Percentiles rank a stretch among this genome's conserved stretches.
Conservation (phyloP, 2,888 invertebrate genomes). For the Oscheius sp. region DNA sequence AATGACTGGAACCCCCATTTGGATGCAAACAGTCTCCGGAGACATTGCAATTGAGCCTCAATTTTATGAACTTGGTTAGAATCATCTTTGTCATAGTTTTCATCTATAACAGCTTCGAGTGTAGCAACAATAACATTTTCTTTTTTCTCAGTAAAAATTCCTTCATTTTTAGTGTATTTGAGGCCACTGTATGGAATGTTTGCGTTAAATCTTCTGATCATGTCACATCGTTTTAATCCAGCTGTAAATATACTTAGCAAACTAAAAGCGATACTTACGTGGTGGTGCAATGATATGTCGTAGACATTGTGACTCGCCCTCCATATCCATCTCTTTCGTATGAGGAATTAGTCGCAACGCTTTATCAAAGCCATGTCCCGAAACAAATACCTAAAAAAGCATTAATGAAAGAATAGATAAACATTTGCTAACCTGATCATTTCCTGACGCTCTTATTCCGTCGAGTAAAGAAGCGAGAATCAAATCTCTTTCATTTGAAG, state of each 20-base stretch:
- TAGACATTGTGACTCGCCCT: constrained; percentile 88
- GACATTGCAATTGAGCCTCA: constrained; percentile 93
- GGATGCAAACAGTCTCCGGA: constrained; percentile 90
- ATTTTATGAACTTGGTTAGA: constrained; percentile 75
- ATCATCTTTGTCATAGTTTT: constrained; percentile 73
- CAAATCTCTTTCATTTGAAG: constrained; percentile 92
- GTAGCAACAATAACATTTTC: constrained; percentile 93
- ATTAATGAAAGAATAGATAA: neutral
- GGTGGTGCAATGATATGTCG: constrained; percentile 75
- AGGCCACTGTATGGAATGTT: constrained; percentile 97
- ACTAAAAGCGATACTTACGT: too few species aligned
- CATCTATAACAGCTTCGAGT: constrained; percentile 83
- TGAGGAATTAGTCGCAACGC: constrained; percentile 89
- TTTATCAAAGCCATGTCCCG: constrained; percentile 79
- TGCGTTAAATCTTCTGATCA: constrained; percentile 92
- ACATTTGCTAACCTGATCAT: constrained; percentile 78
- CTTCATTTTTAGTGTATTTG: constrained; percentile 84
- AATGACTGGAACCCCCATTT: constrained; percentile 93
- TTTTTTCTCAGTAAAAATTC: constrained; percentile 86
- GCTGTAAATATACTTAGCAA: constrained; percentile 66
- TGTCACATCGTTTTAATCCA: constrained; percentile 80
- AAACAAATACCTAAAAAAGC: constrained; percentile 53
- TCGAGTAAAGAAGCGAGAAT: constrained; percentile 92
- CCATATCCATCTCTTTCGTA: constrained; percentile 86
- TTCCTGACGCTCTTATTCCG: constrained; percentile 94